These are phyloP conservation scores for Scaptomyza parva DNA, from an alignment of 2,888 invertebrate genomes.

Conservation along the genomic window DNA sequence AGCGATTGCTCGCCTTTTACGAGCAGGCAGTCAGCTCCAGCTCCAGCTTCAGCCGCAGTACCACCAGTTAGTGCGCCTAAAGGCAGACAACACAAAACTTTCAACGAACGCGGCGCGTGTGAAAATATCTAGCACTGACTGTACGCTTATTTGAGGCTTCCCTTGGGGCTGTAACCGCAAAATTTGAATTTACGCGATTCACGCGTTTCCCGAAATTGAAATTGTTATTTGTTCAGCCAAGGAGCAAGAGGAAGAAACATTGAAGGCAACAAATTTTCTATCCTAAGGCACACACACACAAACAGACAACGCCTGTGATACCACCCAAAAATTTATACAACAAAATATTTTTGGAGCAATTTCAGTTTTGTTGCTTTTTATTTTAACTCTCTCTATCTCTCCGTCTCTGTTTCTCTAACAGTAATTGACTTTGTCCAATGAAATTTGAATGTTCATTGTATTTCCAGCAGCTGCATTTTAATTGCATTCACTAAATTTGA, in stretches of 20 bases:
- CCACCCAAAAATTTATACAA: slow-evolving; percentile 16
- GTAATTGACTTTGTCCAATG: slow-evolving; percentile 64
- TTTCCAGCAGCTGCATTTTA: slow-evolving; percentile 72
- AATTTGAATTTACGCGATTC: slow-evolving; percentile 73
- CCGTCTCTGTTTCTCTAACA: no score
- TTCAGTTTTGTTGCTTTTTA: slow-evolving; percentile 38
- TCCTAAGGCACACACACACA: slow-evolving; percentile 18
- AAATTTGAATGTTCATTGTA: slow-evolving; percentile 69
- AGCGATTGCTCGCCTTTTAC: slow-evolving; percentile 24
- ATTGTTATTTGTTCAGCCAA: slow-evolving; percentile 70
- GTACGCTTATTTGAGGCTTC: slow-evolving; percentile 29
- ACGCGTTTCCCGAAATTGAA: slow-evolving; percentile 73
- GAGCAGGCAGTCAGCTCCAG: no score
- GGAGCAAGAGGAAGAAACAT: slow-evolving; percentile 12
- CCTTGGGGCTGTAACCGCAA: slow-evolving; percentile 47
- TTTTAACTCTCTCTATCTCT: slow-evolving; percentile 5
- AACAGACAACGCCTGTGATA: slow-evolving; percentile 9
- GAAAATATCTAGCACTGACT: slow-evolving; percentile 43
- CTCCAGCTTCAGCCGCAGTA: slow-evolving; percentile 6
- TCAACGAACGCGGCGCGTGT: slow-evolving; percentile 48
- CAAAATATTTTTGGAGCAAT: slow-evolving; percentile 23
- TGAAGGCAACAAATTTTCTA: slow-evolving; percentile 29
- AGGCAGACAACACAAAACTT: slow-evolving; percentile 47
- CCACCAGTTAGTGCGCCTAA: slow-evolving; percentile 40
- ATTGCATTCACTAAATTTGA: slow-evolving; percentile 52